phyloP scores from a whole-genome alignment of 2,797 vertebrate genomes.

The Phalloptychus januarius region DNA sequence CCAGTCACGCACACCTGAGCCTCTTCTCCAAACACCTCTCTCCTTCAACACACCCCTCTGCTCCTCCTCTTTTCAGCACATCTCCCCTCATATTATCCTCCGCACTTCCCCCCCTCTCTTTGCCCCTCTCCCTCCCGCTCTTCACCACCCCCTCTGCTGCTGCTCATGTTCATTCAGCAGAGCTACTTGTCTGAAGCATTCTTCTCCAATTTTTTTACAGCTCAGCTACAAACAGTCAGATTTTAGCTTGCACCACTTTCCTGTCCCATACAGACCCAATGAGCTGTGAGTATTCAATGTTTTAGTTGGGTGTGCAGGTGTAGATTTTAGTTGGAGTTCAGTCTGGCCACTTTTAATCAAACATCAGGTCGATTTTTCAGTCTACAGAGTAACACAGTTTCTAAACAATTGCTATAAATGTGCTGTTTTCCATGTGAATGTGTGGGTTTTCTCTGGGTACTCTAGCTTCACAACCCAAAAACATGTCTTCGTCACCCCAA shows the following conservation, averaged over 20 bases:
- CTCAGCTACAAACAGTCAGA: neutral
- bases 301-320: neutral
- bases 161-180: neutral
- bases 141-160: neutral
- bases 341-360: neutral
- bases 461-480: neutral
- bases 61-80: conserved; percentile 29
- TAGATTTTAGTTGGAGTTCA: neutral
- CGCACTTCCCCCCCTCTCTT: conserved; percentile 6
- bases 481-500: neutral
- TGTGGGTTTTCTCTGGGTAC: neutral
- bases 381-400: neutral
- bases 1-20: conserved; percentile 81
- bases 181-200: neutral
- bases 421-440: neutral
- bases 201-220: conserved; percentile 1
- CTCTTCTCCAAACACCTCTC: conserved; percentile 64
- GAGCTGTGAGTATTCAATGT: neutral
- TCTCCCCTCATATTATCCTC: conserved; percentile 18
- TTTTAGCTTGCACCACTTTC: neutral
- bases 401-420: neutral
- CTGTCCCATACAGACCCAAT: neutral
- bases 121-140: neutral
- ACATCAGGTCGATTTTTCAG: neutral
- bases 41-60: conserved; percentile 48